phyloP scores from a whole-genome alignment of 53 echinoderm and acorn worm genomes.

The Hippasteria phrygiana region DNA sequence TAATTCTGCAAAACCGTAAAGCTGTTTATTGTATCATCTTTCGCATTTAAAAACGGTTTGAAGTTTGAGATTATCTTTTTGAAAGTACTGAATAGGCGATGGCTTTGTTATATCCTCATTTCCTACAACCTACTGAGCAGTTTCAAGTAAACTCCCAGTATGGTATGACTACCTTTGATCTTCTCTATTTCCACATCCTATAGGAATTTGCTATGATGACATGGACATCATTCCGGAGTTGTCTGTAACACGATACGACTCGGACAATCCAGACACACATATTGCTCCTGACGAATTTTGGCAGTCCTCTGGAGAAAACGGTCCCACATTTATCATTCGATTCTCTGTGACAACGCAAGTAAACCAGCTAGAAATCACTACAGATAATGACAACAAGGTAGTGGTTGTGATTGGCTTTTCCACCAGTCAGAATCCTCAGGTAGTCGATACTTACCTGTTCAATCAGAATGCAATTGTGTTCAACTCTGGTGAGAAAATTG shows the following conservation, averaged over 20 bases:
- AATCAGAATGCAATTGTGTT: not conserved
- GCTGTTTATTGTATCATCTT: no score
- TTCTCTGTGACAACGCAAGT: constrained; percentile 10
- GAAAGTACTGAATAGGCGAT: no score
- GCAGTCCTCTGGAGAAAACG: not conserved
- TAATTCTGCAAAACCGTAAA: no score
- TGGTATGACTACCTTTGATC: no score
- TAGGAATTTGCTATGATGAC: constrained; percentile 54
- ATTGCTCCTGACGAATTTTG: not conserved
- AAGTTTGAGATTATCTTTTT: no score
- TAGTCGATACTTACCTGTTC: not conserved
- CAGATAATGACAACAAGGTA: not conserved
- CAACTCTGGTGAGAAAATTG: not conserved
- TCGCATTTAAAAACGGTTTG: no score
- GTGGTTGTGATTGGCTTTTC: not conserved
- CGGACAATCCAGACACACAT: not conserved
- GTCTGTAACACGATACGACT: not conserved
- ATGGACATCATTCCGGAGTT: constrained; percentile 28
- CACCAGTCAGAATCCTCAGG: not conserved
- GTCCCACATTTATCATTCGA: not conserved
- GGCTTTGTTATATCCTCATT: no score
- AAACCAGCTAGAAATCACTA: constrained; percentile 23
- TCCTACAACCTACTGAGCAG: no score
- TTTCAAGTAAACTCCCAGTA: no score
- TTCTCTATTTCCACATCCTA: no score